Evolutionary conservation across 2,113 vertebrate genomes (phyloP), one percentile per base, ranked within the genome.

Genomic region (Anseranas semipalmata): DNA sequence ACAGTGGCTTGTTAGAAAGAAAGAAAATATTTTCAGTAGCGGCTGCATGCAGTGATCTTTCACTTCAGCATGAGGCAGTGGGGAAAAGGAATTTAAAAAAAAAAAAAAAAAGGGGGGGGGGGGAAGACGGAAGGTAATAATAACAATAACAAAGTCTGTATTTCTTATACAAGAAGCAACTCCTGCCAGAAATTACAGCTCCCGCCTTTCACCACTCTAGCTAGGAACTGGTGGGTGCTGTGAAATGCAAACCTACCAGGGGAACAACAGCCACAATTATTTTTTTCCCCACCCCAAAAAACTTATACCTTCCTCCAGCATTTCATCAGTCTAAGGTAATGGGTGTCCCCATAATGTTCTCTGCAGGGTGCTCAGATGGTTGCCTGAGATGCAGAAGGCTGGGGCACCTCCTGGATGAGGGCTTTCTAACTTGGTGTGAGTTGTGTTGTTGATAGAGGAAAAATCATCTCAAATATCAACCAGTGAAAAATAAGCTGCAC

Each of bases 41-140:
- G 45, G 70, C 79, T 22, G 32, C 25, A 35, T 11, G 68, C 5
- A 1, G 81, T 87, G 85, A 46, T 60, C 81, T 32, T 74, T 56
- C 11, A 3, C 56, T 83, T 41, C 4, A 39, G 35, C 0, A 1
- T 12, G 35, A 63, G 50, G 60, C 59, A 35, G 10, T 8, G 27
- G 48, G 62, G 48, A 58, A 7, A 58, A 71, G 13, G 30, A 22
- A 43, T 28, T n/a, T 24, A 11, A 63, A 48, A 53, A 22, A 79
- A 39, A 8, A 11, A 7, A 73, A 50, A 2, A 13, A 12, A 27
- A 8, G 48, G 48, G 48, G 48, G 12, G 22, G 48, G 19, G 22
- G 8, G 12, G 18, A 27, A 12, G 27, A 17, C 0, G 0, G 25
- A 59, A 13, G 5, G 18, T 33, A 22, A 41, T 12, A 43, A 43